A percentile compares a stretch with the other conserved stretches of the same genome.
Evolutionary conservation across 2,113 vertebrate genomes (phyloP).

Genomic region (Gulo gulo): DNA sequence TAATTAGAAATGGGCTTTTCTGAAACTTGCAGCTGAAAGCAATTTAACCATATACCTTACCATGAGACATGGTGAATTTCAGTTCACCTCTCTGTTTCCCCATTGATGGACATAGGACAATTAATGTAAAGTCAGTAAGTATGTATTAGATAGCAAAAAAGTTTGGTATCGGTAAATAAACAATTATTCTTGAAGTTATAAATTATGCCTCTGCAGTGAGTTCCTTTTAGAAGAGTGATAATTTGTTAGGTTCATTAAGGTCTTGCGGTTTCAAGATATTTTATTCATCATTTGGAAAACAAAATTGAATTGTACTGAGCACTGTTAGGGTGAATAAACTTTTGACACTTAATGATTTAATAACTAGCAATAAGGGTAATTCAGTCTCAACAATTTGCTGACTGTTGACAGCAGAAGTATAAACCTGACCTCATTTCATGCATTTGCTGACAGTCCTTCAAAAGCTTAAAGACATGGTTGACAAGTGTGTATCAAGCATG

Average conservation of each 20-base stretch:
- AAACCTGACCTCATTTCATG: not conserved
- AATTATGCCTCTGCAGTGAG: not conserved
- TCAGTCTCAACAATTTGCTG: not conserved
- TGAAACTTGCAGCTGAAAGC: constrained; percentile 50
- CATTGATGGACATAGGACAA: not conserved
- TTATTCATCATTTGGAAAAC: constrained; percentile 40
- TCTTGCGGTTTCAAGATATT: not conserved
- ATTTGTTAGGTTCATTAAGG: constrained; percentile 26
- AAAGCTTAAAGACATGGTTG: not conserved
- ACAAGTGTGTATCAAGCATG: not conserved
- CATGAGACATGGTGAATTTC: not conserved
- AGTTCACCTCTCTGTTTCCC: not conserved
- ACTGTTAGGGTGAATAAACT: not conserved
- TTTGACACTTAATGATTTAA: constrained; percentile 43
- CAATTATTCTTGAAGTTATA: not conserved
- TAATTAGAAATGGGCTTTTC: constrained; percentile 10
- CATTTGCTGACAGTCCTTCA: not conserved
- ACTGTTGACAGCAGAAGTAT: constrained; percentile 6
- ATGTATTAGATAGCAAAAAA: not conserved
- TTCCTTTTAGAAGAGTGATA: not conserved
- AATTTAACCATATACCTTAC: constrained; percentile 24
- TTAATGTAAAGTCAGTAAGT: not conserved
- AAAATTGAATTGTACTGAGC: not conserved
- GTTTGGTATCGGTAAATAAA: not conserved
- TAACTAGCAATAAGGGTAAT: not conserved